phyloP scores from a whole-genome alignment of 2,113 vertebrate species.

The Naja naja region DNA sequence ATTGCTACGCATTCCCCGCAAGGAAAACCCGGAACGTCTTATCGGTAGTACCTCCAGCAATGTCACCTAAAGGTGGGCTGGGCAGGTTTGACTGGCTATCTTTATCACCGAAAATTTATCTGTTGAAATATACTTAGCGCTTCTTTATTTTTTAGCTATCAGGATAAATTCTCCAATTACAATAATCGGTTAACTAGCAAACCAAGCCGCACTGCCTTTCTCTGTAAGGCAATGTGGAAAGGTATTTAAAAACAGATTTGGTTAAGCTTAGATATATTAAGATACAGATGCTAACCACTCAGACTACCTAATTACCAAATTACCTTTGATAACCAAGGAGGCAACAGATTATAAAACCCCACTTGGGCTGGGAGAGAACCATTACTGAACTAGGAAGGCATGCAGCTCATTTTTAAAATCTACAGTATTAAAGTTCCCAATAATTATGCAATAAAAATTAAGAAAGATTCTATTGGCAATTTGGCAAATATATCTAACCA shows the following conservation, averaged over 20 bases:
- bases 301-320: not conserved
- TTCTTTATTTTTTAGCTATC: not conserved
- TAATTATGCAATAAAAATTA: not conserved
- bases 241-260: not conserved
- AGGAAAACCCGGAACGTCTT: not conserved
- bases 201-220: not conserved
- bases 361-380: not conserved
- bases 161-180: not conserved
- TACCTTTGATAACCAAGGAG: not conserved
- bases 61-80: not conserved
- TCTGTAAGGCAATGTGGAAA: not conserved
- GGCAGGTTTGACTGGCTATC: not conserved
- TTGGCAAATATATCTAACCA: not conserved
- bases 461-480: not conserved
- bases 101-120: not conserved
- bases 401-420: not conserved
- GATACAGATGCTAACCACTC: not conserved
- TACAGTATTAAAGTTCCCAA: not conserved
- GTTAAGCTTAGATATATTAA: not conserved
- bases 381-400: not conserved
- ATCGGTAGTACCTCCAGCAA: not conserved
- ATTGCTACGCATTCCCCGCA: not conserved
- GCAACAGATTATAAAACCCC: not conserved
- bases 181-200: not conserved
- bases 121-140: not conserved